These are phyloP conservation scores for Andrena minutula DNA, from an alignment of 2,888 invertebrate species.

Conservation along the genomic window DNA sequence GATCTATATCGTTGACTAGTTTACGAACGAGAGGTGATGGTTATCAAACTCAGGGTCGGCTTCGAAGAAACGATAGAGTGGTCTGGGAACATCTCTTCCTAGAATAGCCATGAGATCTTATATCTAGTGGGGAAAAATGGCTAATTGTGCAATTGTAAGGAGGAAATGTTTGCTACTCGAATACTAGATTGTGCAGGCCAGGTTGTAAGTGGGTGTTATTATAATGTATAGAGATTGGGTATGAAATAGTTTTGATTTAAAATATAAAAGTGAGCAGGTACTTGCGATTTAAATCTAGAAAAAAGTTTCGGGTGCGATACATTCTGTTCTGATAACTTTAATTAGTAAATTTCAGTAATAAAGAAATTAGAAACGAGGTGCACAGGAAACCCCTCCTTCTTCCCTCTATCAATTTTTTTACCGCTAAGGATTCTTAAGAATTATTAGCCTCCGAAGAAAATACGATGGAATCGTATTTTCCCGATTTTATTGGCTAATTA, in stretches of 20 bases:
- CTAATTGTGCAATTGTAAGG: not conserved
- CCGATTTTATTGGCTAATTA: too few species aligned
- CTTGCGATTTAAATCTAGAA: too few species aligned
- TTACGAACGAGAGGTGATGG: slow-evolving; percentile 41
- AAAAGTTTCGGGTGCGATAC: too few species aligned
- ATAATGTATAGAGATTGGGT: not conserved
- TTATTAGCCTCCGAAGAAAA: too few species aligned
- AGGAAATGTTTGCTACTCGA: slow-evolving; percentile 7
- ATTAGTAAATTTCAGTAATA: too few species aligned
- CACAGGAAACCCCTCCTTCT: too few species aligned
- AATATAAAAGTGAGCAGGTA: not conserved
- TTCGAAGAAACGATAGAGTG: slow-evolving; percentile 63
- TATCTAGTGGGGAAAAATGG: slow-evolving; percentile 1
- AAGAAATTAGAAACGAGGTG: too few species aligned
- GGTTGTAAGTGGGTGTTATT: not conserved
- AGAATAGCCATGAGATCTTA: slow-evolving; percentile 13
- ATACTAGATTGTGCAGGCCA: not conserved
- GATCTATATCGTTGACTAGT: slow-evolving; percentile 21
- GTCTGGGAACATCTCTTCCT: slow-evolving; percentile 32
- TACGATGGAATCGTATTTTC: too few species aligned
- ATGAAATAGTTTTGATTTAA: not conserved
- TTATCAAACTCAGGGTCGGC: slow-evolving; percentile 43
- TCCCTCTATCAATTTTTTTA: too few species aligned
- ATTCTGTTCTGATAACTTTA: too few species aligned
- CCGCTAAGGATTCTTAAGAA: too few species aligned